phyloP scores from a whole-genome alignment of 2,113 vertebrate species.

The Azemiops feae region DNA sequence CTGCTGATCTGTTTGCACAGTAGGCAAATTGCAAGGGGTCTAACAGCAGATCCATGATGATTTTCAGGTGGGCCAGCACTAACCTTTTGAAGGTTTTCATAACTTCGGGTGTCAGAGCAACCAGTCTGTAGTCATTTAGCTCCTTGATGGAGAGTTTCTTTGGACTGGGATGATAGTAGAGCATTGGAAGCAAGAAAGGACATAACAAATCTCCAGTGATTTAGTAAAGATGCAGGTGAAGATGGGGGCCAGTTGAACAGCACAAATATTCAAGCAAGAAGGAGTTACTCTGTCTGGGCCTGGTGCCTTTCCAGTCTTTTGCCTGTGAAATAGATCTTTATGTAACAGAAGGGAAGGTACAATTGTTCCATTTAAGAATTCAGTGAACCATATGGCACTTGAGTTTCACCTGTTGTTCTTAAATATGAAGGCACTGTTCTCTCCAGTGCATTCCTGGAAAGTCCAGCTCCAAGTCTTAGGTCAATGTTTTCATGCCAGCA shows the following conservation, averaged over 20 bases:
- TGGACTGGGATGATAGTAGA: neutral
- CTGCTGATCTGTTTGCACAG: neutral
- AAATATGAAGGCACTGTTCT: neutral
- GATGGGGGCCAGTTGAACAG: neutral
- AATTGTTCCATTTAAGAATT: neutral
- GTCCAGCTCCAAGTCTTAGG: conserved; percentile 37
- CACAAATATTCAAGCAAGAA: neutral
- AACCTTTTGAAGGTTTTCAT: neutral
- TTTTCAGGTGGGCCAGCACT: neutral
- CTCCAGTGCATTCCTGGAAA: neutral
- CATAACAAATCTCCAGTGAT: neutral
- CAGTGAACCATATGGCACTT: neutral
- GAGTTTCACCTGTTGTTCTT: conserved; percentile 37
- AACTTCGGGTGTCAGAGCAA: neutral
- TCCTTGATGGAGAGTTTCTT: neutral
- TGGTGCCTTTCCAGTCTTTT: neutral
- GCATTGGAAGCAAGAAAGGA: neutral
- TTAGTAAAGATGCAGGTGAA: neutral
- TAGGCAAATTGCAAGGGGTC: neutral
- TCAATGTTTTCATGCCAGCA: conserved; percentile 71
- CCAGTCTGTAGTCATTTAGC: neutral
- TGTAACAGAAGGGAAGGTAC: neutral
- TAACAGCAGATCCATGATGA: neutral
- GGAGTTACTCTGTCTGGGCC: neutral
- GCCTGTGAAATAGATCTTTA: neutral